Percentiles rank a stretch among this genome's conserved stretches.
Conservation (phyloP, 2,113 vertebrate species). For the Ceyx margarethae region DNA sequence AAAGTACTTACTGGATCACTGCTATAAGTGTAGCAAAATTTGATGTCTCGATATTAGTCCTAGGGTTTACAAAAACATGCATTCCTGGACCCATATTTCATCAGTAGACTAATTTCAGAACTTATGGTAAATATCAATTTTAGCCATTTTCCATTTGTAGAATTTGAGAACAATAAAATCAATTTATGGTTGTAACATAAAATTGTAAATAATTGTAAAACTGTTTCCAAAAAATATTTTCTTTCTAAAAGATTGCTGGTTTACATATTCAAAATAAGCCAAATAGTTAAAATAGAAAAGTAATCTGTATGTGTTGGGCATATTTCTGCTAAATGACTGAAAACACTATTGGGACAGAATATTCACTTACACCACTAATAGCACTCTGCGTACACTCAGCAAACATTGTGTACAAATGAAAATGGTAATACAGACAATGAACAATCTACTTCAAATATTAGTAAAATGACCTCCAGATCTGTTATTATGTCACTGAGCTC, state of each 20-base stretch:
- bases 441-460: constrained; percentile 1
- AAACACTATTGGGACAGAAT: background rate
- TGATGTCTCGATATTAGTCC: background rate
- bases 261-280: background rate
- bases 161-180: background rate
- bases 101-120: background rate
- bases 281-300: background rate
- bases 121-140: background rate
- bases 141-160: background rate
- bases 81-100: background rate
- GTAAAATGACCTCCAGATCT: constrained; percentile 86
- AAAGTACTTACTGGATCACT: background rate
- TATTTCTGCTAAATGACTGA: background rate
- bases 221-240: background rate
- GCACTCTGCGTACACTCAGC: background rate
- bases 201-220: background rate
- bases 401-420: background rate
- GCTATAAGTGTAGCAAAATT: background rate
- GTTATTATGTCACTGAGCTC: constrained; percentile 86
- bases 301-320: background rate
- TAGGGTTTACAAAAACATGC: background rate
- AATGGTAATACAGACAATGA: background rate
- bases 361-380: background rate
- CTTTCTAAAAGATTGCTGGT: background rate
- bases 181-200: background rate